Evolutionary conservation across 2,797 vertebrate genomes (phyloP), one percentile per base, ranked within the genome.

Genomic region (Pseudopleuronectes americanus): DNA sequence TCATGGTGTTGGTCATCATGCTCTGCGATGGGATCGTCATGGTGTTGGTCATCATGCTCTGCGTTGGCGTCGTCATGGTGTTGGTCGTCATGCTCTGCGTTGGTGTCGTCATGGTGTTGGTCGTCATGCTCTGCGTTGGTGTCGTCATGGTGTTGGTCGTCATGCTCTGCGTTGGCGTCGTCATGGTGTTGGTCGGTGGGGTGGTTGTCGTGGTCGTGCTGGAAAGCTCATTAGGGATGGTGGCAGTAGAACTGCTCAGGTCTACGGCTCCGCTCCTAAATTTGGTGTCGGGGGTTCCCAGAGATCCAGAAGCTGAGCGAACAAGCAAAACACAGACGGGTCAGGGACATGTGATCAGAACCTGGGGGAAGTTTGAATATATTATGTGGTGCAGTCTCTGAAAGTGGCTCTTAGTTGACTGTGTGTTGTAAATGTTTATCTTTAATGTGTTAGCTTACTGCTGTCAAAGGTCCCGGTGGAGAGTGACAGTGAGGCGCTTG

Each of bases 221-320:
- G 6, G 2, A 0, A 0, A 60, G 0, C 1, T 0, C 0, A 14
- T 86, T 85, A 23, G 0, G 54, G 69, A 72, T 0, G 0, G 0
- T 59, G 7, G 23, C 0, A 1, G 0, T 73, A 1, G 62, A 3
- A 13, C 73, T 4, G 2, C 2, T 0, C 45, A 90, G 45, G 63
- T 88, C 0, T 2, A 67, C 0, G 3, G 21, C 0, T 5, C 0
- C 0, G 9, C 41, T 81, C 8, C 0, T 5, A 0, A 88, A 0
- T 21, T 0, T 0, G 0, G 0, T 0, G 0, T 0, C 0, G 83
- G 26, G 0, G 0, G 0, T 12, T 59, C 83, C 88, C 0, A 85
- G 4, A 0, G 0, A 0, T 8, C 9, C 48, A 3, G 36, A 0
- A 43, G 2, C 88, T 91, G 68, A 33, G 8, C 54, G 3, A 12